Evolutionary conservation across 92 coral and sea anemone species (phyloP).

Genomic region (Zoanthus gigantus): DNA sequence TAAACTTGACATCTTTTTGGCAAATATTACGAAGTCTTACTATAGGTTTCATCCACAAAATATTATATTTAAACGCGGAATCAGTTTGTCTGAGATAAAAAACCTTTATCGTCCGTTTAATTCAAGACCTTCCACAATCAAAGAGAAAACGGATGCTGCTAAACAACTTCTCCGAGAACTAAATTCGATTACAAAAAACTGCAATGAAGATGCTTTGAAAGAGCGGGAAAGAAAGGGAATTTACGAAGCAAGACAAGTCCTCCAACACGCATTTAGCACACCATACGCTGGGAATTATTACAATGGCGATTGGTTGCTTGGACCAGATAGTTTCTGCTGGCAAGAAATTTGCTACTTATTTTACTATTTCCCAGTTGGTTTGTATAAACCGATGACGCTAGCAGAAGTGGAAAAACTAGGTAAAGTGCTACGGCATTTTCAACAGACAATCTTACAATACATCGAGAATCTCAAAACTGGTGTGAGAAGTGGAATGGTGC

Average conservation of each 20-base stretch:
- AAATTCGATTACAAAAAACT: constrained; percentile 48
- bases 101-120: constrained; percentile 71
- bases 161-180: constrained; percentile 53
- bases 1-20: constrained; percentile 59
- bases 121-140: constrained; percentile 71
- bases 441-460: constrained; percentile 70
- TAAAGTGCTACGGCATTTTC: constrained; percentile 52
- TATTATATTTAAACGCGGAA: constrained; percentile 28
- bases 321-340: constrained; percentile 87
- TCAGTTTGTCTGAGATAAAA: constrained; percentile 54
- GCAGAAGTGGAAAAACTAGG: constrained; percentile 57
- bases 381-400: constrained; percentile 56
- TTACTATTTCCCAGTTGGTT: background rate
- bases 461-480: constrained; percentile 85
- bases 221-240: constrained; percentile 68
- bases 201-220: constrained; percentile 52
- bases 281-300: constrained; percentile 86
- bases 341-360: constrained; percentile 74
- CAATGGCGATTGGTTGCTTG: constrained; percentile 92
- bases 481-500: constrained; percentile 90
- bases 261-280: constrained; percentile 66
- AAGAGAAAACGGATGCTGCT: constrained; percentile 72
- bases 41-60: constrained; percentile 51
- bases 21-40: constrained; percentile 59
- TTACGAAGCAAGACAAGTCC: constrained; percentile 67